Base-by-base conservation (phyloP, 2,888 invertebrate genomes). In the Drosophila birchii region DNA sequence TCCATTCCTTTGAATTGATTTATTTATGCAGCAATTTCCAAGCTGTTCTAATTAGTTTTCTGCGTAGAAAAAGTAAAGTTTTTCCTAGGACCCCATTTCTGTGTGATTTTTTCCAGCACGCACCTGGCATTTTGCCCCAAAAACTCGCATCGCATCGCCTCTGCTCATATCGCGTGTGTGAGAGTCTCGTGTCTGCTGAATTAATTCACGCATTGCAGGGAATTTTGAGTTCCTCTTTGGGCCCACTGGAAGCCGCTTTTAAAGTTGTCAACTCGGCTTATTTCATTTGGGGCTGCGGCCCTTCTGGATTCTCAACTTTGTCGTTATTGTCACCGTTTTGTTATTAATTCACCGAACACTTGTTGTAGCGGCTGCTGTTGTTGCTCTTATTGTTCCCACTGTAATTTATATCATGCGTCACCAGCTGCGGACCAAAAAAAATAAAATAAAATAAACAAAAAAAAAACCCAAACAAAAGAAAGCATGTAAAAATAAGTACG, bases 211-310 rank as follows among this genome's bases (percentile, higher is more conserved):
- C 72, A 79, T 63, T 76, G 68, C 76, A 70, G 81, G 44, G 63
- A 68, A 56, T 39, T 56, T 47, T 44, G 47, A 78, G 76, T 63
- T 63, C 36, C 61, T 53, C 54, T 68, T 73, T 56, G 51, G 71
- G 61, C 44, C 41, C 54, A 47, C 55, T 39, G 49, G 36, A 26
- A 61, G 59, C 58, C 43, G 59, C 84, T 60, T 80, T 63, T 49
- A 20, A 75, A 73, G 75, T 80, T 89, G 88, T 86, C 80, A 89
- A 82, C 83, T 82, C 78, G 86, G 78, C 88, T 81, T 74, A 87
- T 85, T 89, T 82, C 76, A 82, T 85, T 89, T 74, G 36, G 58
- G 56, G 47, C 47, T 20, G 58, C 53, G 38, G 66, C 57, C 45
- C 67, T 57, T 54, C 67, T 57, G 66, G 32, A 64, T 72, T 66